These are phyloP conservation scores for Ariopsis seemanni DNA, from an alignment of 2,113 vertebrate genomes.

Conservation along the genomic window DNA sequence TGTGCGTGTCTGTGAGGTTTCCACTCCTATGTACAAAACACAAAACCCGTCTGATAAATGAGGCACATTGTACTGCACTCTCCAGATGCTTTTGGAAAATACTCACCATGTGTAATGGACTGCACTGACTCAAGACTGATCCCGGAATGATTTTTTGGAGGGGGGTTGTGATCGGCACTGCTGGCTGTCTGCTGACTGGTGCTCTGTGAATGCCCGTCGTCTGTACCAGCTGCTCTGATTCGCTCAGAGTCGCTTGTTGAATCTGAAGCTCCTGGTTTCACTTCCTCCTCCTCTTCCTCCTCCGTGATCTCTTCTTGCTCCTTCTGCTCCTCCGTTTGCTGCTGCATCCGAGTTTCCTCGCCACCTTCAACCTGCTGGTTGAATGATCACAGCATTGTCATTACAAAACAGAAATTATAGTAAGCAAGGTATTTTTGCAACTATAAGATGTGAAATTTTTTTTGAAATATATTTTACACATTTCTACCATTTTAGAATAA, in stretches of 20 bases:
- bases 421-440: background rate
- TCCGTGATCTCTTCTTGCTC: constrained; percentile 34
- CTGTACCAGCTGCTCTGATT: constrained; percentile 36
- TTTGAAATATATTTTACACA: too few species aligned
- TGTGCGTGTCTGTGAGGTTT: background rate
- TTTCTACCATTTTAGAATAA: background rate
- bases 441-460: background rate
- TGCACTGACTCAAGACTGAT: constrained; percentile 81
- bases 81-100: background rate
- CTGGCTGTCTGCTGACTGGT: constrained; percentile 48
- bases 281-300: constrained; percentile 59
- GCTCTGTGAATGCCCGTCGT: constrained; percentile 52
- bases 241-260: constrained; percentile 45
- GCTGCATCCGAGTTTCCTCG: background rate
- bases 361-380: constrained; percentile 15
- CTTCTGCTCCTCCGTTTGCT: constrained; percentile 1
- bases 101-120: constrained; percentile 75
- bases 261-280: constrained; percentile 22
- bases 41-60: background rate
- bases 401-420: background rate
- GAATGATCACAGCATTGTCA: background rate
- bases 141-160: constrained; percentile 74
- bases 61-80: background rate
- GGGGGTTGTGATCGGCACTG: constrained; percentile 53
- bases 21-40: background rate